Percentiles rank a stretch among this genome's conserved stretches.
These are phyloP conservation scores for Actinostola sp. DNA, from an alignment of 92 coral and sea anemone genomes.

Conservation along the genomic window DNA sequence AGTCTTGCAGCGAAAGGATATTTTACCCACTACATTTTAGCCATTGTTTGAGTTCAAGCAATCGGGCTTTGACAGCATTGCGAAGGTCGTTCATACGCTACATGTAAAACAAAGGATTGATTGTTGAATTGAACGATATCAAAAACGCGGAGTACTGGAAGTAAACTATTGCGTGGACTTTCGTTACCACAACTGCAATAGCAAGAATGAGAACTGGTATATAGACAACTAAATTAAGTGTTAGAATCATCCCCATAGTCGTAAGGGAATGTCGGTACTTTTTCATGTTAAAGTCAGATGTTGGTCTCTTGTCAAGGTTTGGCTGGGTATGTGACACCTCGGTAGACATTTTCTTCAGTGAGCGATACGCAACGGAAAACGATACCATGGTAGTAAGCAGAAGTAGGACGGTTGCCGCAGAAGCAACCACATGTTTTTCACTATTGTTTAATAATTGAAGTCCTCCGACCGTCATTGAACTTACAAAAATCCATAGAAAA, in stretches of 20 bases:
- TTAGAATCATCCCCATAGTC: conserved; percentile 4
- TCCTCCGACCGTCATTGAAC: not conserved
- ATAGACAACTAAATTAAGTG: conserved; percentile 8
- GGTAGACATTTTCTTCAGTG: conserved; percentile 11
- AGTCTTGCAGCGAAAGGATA: no score
- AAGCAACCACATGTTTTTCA: not conserved
- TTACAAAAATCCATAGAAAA: conserved; percentile 1
- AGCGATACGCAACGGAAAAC: not conserved
- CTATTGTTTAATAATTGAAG: not conserved
- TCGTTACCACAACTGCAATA: no score
- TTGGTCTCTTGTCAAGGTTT: not conserved
- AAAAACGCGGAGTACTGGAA: conserved; percentile 13
- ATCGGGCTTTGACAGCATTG: not conserved
- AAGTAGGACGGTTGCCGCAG: not conserved
- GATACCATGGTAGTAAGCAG: not conserved
- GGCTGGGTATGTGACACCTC: not conserved
- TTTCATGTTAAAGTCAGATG: not conserved
- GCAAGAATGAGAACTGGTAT: no score
- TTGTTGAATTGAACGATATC: conserved; percentile 5
- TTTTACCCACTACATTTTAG: not conserved
- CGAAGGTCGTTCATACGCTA: conserved; percentile 23
- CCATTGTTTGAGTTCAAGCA: not conserved
- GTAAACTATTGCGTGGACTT: not conserved
- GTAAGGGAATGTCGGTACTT: conserved; percentile 5
- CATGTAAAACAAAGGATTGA: conserved; percentile 12